Evolutionary conservation across 2,888 invertebrate genomes (phyloP).

Genomic region (Junonia oenone): DNA sequence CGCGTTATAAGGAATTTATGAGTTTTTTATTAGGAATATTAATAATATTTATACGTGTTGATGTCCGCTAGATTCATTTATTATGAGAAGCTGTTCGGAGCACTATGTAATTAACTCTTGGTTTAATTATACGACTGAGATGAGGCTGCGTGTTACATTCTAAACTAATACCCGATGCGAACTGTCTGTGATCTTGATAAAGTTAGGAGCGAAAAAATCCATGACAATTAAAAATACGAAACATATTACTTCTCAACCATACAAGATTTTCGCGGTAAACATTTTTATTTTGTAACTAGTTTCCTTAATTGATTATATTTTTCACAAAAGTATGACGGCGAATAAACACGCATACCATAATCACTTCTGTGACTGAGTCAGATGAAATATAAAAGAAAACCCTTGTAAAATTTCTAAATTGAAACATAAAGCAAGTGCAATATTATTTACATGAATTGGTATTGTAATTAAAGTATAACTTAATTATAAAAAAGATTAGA

Average conservation of each 20-base stretch:
- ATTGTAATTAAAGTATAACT: too few species aligned
- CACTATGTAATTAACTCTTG: constrained; percentile 5
- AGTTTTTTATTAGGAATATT: constrained; percentile 1
- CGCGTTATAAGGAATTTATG: not conserved
- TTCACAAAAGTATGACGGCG: too few species aligned
- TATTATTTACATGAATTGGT: too few species aligned
- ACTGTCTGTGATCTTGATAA: constrained; percentile 14
- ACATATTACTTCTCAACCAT: too few species aligned
- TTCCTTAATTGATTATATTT: too few species aligned
- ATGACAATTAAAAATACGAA: not conserved
- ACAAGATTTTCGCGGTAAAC: not conserved
- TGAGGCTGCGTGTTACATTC: constrained; percentile 1
- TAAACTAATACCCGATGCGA: constrained; percentile 14
- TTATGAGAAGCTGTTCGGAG: not conserved
- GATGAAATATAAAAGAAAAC: too few species aligned
- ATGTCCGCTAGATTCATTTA: constrained; percentile 1
- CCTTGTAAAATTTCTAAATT: too few species aligned
- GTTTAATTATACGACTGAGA: constrained; percentile 17
- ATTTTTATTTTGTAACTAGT: not conserved
- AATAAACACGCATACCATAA: too few species aligned
- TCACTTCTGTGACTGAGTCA: too few species aligned
- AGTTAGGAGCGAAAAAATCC: not conserved
- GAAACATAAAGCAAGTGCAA: too few species aligned
- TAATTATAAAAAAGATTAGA: not conserved
- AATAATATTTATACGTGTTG: constrained; percentile 10